Conservation (phyloP, 2,113 vertebrate species). For the Etheostoma spectabile region DNA sequence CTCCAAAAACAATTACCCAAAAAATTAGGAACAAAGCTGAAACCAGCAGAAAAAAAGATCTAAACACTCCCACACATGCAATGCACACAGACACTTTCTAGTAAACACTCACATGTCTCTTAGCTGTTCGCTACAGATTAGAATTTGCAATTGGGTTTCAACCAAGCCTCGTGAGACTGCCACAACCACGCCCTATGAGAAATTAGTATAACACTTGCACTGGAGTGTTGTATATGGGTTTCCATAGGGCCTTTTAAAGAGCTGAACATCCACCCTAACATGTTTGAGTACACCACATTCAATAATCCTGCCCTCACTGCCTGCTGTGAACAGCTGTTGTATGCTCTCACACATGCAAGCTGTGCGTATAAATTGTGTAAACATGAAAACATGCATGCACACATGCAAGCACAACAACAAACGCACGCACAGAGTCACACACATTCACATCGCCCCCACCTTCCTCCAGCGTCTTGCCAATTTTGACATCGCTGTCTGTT, state of each 20-base stretch:
- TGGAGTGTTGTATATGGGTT: conserved; percentile 52
- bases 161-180: conserved; percentile 69
- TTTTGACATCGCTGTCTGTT: conserved; percentile 96
- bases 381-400: conserved; percentile 67
- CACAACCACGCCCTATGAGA: conserved; percentile 79
- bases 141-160: conserved; percentile 65
- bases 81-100: conserved; percentile 38
- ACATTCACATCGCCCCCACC: conserved; percentile 80
- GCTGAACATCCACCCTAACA: conserved; percentile 37
- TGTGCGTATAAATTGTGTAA: conserved; percentile 65
- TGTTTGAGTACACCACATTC: conserved; percentile 64
- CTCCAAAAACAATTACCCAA: conserved; percentile 67
- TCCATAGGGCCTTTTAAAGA: conserved; percentile 51
- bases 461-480: conserved; percentile 97
- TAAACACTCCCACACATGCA: conserved; percentile 60
- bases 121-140: conserved; percentile 49
- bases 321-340: conserved; percentile 76
- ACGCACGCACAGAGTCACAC: conserved; percentile 25
- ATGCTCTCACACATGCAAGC: conserved; percentile 60
- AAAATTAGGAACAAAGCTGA: conserved; percentile 57
- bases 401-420: conserved; percentile 46
- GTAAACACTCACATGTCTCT: conserved; percentile 44
- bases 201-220: conserved; percentile 72
- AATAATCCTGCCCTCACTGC: conserved; percentile 46
- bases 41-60: conserved; percentile 54